phyloP scores from a whole-genome alignment of 2,113 vertebrate species.

The Hyaena hyaena region DNA sequence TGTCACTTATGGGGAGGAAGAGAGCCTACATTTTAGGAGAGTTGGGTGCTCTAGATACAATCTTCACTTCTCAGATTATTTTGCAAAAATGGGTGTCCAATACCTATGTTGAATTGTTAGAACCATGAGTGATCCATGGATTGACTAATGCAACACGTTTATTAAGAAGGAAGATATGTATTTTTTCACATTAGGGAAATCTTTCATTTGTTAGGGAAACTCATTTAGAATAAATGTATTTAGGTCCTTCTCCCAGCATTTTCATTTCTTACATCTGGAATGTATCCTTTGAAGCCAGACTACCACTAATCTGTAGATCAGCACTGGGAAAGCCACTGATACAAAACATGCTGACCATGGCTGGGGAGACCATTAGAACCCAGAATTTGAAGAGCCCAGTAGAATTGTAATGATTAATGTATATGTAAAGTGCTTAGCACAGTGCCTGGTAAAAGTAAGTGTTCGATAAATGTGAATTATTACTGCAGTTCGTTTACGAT shows the following conservation, averaged over 20 bases:
- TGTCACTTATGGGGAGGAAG: neutral
- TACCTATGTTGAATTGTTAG: neutral
- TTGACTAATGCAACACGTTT: neutral
- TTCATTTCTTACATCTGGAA: neutral
- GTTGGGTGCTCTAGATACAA: neutral
- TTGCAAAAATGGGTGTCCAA: neutral
- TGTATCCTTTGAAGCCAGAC: neutral
- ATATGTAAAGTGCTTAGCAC: neutral
- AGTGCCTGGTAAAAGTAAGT: neutral
- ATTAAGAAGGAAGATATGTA: neutral
- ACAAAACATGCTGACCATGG: neutral
- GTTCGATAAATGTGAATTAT: neutral
- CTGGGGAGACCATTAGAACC: neutral
- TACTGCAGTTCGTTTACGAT: neutral
- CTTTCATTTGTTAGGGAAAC: neutral
- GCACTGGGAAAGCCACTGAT: neutral
- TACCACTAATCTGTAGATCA: neutral
- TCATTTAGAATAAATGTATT: neutral
- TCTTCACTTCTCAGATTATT: conserved; percentile 24
- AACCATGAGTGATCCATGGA: neutral
- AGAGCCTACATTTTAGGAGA: neutral
- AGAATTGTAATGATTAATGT: neutral
- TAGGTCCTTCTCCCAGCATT: neutral
- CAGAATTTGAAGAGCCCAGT: neutral
- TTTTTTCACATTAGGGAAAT: neutral